phyloP scores from a whole-genome alignment of 1,140 invertebrate genomes.

The Drosophila busckii region DNA sequence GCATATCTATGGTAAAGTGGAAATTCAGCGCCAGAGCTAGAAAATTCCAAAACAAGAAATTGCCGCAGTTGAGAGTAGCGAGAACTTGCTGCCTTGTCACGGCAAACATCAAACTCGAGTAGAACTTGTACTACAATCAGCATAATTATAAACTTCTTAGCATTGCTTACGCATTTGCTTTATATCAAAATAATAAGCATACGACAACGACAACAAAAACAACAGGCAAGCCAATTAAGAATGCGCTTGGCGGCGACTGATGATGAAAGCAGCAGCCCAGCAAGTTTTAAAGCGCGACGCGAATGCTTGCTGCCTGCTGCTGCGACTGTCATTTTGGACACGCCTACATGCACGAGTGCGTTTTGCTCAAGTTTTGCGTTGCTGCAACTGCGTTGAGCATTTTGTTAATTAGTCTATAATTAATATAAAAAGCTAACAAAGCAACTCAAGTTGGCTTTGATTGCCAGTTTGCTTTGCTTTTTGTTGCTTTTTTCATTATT shows the following conservation, averaged over 20 bases:
- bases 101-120: conserved; percentile 31
- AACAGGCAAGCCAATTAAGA: conserved; percentile 52
- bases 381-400: conserved; percentile 33
- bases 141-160: conserved; percentile 68
- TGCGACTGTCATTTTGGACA: conserved; percentile 40
- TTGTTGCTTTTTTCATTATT: not conserved
- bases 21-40: conserved; percentile 44
- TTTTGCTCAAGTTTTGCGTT: too few relatives aligned
- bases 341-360: conserved; percentile 59
- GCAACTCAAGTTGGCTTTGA: conserved; percentile 32
- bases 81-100: not conserved
- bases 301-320: conserved; percentile 9
- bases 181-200: conserved; percentile 42
- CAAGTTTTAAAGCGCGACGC: conserved; percentile 1
- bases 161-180: conserved; percentile 48
- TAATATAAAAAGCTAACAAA: conserved; percentile 37
- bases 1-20: conserved; percentile 62
- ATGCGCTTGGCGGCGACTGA: conserved; percentile 47
- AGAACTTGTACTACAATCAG: conserved; percentile 56
- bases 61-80: not conserved
- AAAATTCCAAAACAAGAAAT: not conserved
- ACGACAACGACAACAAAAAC: not conserved
- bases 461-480: conserved; percentile 33
- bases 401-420: conserved; percentile 66
- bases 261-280: conserved; percentile 17